Base-by-base conservation (phyloP, 1,140 invertebrate genomes). In the Cydia amplana region DNA sequence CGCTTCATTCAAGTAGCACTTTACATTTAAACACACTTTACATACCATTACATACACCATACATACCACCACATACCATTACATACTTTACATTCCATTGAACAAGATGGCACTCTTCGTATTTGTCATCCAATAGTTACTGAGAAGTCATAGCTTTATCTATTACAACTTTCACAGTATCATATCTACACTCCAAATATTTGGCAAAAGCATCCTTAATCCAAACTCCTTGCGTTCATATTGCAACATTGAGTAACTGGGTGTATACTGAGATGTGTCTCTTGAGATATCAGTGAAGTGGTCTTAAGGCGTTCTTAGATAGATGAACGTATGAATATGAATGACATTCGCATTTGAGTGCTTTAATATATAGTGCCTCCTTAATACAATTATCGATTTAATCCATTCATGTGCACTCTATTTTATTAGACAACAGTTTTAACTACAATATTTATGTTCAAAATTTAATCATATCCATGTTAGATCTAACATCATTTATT, bases 241-340 rank as follows among this genome's bases (percentile, higher is more conserved):
- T 55, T 55, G 6, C n/a, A 18, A n/a, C 16, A 18, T 7, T 55
- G 51, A 16, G 16, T 55, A 51, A 49, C 46, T 16, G 12, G 16
- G 46, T 49, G 7, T 49, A 5, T 16, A 18, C 16, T 55, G 18
- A 55, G 51, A 55, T 18, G n/a, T 55, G 9, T 55, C 51, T 18
- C 51, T 55, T 49, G 46, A 49, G 51, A 16, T 55, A n/a, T n/a
- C 4, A 55, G 6, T n/a, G 51, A 55, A 55, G 51, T 55, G 51
- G 51, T 55, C 51, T 55, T n/a, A 55, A 55, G 51, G 2, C 51
- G 18, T 55, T 55, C n/a, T n/a, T 7, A 55, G 16, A 55, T 7
- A 55, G 16, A 55, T n/a, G n/a, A 55, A 55, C 51, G 16, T 18
- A 55, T 55, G 51, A 55, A 55, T 55, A 55, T 55, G 51, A 20